These are phyloP conservation scores for Cryptoprocta ferox DNA, from an alignment of 2,797 vertebrate species.

Conservation along the genomic window DNA sequence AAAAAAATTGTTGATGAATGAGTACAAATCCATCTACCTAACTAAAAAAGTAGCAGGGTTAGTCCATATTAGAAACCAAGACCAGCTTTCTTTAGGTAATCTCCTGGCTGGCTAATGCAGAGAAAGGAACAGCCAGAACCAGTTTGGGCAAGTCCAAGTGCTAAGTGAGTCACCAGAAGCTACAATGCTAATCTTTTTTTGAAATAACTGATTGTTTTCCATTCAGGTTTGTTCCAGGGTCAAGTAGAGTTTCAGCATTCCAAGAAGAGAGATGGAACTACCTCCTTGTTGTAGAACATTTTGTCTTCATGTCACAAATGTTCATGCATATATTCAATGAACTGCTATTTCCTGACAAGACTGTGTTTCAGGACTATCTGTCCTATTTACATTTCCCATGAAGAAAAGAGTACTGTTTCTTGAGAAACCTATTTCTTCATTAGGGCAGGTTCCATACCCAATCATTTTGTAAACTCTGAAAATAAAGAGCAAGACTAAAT, in stretches of 20 bases:
- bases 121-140: slow-evolving; percentile 60
- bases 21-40: neutral
- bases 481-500: neutral
- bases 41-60: slow-evolving; percentile 1
- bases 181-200: slow-evolving; percentile 55
- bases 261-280: slow-evolving; percentile 66
- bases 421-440: neutral
- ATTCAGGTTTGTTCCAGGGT: slow-evolving; percentile 64
- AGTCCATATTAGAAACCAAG: neutral
- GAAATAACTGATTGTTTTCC: slow-evolving; percentile 73
- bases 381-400: slow-evolving; percentile 23
- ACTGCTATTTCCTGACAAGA: slow-evolving; percentile 35
- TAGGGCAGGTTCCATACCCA: neutral
- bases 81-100: neutral
- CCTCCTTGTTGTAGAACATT: slow-evolving; percentile 41
- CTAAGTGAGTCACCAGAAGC: slow-evolving; percentile 70
- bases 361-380: neutral
- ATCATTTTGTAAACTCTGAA: neutral
- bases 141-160: slow-evolving; percentile 66
- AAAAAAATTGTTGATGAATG: neutral
- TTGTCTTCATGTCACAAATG: slow-evolving; percentile 54
- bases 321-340: slow-evolving; percentile 30
- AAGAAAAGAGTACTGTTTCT: neutral
- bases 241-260: slow-evolving; percentile 76
- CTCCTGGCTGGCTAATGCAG: neutral